Evolutionary conservation across 2,888 invertebrate species (phyloP).

Genomic region (Sesia apiformis): DNA sequence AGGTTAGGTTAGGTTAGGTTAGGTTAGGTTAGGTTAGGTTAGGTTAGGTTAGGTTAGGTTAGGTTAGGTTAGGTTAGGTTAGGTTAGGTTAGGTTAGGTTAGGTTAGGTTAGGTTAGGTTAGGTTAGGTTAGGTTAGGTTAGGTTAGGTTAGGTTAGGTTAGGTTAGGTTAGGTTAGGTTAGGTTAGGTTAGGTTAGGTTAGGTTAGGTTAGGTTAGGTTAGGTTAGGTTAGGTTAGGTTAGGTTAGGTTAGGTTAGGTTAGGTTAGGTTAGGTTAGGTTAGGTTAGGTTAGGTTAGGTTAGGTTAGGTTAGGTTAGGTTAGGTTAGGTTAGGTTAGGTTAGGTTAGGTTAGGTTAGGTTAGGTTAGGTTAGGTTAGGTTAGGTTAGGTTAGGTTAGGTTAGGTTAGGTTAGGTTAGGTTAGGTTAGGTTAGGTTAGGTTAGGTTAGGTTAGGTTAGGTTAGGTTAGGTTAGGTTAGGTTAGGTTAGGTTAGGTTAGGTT

Average conservation of each 20-base stretch:
- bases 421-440: constrained; percentile 5
- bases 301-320: constrained; percentile 4
- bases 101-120: constrained; percentile 1
- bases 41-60: constrained; percentile 1
- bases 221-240: constrained; percentile 5
- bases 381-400: constrained; percentile 4
- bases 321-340: constrained; percentile 4
- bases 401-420: constrained; percentile 5
- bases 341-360: constrained; percentile 4
- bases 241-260: constrained; percentile 4
- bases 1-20: constrained; percentile 4
- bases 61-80: constrained; percentile 1
- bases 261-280: constrained; percentile 4
- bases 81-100: constrained; percentile 1
- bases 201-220: constrained; percentile 6
- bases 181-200: constrained; percentile 6
- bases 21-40: constrained; percentile 1
- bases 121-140: constrained; percentile 4
- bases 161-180: constrained; percentile 6
- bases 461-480: constrained; percentile 5
- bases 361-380: constrained; percentile 3
- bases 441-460: constrained; percentile 5
- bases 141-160: constrained; percentile 2
- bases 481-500: constrained; percentile 5
- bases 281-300: constrained; percentile 4